Evolutionary conservation across 2,888 invertebrate species (phyloP), one percentile per base, ranked within the genome.

Genomic region (Polietes domitor): DNA sequence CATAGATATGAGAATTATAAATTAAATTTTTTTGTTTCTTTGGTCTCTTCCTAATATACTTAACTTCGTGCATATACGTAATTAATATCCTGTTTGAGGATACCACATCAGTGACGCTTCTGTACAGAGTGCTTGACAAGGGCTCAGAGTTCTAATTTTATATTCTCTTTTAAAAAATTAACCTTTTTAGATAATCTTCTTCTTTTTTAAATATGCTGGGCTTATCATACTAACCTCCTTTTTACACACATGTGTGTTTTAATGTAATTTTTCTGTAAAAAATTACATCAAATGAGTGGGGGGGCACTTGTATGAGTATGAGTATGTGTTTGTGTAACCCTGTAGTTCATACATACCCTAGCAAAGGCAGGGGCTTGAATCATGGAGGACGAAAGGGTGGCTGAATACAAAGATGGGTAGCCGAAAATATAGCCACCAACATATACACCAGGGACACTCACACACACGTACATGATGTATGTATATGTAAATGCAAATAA

Each of bases 401-500:
- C 9, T 1, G 9, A 9, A 21, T 53, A 21, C 53, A 53, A 1
- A 53, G 53, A 21, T 53, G 21, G 53, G 50, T 2, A 7, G 12
- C 37, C 37, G 7, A 37, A 37, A 2, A 37, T 37, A 37, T 2
- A 32, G 9, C 2, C 24, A 55, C 19, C 1, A 26, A 58, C 12
- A 53, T 17, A 76, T 9, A 63, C 50, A 24, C 55, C 19, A 77
- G 55, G 26, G 58, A 32, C 55, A 63, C 12, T 12, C 55, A 50
- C 26, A 65, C 53, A 55, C 37, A 73, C 61, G 21, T 15, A 28
- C 15, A 77, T 61, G 47, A n/a, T 4, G 26, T 12, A 17, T 68
- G 58, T 53, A 9, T 73, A 32, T 65, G 55, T 61, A 72, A 55
- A 58, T 72, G 55, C 55, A 58, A 55, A 72, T 72, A 72, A 72